phyloP scores from a whole-genome alignment of 2,113 vertebrate genomes.

The Plecturocebus donacophilus region DNA sequence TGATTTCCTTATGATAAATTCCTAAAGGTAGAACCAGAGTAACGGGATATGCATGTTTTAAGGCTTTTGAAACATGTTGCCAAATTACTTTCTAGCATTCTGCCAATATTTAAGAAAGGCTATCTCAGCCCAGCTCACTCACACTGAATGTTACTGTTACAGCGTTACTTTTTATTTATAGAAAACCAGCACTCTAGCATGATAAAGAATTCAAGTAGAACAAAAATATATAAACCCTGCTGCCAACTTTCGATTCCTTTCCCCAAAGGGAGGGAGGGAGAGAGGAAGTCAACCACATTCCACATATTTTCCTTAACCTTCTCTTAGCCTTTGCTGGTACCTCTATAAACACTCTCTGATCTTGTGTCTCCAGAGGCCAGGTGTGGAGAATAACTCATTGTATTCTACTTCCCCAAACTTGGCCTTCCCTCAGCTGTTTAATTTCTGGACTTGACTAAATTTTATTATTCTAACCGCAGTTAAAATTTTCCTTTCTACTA shows the following conservation, averaged over 20 bases:
- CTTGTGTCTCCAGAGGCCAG: neutral
- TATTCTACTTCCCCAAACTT: neutral
- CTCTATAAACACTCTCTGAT: neutral
- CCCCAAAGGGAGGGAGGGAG: neutral
- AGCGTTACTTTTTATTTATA: constrained; percentile 22
- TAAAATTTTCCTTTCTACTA: neutral
- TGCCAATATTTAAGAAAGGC: neutral
- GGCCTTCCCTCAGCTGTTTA: neutral
- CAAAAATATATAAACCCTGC: neutral
- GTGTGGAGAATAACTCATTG: neutral
- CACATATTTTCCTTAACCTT: neutral
- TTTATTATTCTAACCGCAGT: neutral
- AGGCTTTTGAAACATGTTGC: neutral
- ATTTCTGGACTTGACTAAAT: neutral
- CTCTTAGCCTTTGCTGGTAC: neutral
- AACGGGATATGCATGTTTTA: neutral
- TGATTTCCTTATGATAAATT: constrained; percentile 15
- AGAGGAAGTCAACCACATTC: neutral
- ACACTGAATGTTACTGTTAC: neutral
- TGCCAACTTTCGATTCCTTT: neutral
- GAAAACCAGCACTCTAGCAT: neutral
- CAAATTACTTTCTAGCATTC: constrained; percentile 1
- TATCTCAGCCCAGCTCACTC: neutral
- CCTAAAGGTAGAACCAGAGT: neutral
- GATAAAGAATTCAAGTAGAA: neutral